Evolutionary conservation across 2,888 invertebrate genomes (phyloP).

Genomic region (Mesorhabditis sp.): DNA sequence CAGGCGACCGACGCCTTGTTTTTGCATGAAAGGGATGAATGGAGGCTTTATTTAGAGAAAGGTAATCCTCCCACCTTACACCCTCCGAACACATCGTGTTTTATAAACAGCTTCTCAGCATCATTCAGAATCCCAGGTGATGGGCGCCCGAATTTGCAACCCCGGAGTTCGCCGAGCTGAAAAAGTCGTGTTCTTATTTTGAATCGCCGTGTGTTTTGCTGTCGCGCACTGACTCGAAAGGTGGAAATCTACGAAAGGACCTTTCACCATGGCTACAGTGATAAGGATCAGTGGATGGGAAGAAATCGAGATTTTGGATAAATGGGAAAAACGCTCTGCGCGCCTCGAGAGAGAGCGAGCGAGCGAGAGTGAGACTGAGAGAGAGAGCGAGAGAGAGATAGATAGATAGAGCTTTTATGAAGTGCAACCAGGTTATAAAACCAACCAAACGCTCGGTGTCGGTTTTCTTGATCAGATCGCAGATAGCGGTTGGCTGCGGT

Average conservation of each 20-base stretch:
- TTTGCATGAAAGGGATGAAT: too few relatives aligned
- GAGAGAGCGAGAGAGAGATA: too few relatives aligned
- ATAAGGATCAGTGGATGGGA: too few relatives aligned
- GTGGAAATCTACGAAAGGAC: background rate
- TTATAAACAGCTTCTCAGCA: background rate
- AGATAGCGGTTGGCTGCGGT: background rate
- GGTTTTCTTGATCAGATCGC: slow-evolving; percentile 2
- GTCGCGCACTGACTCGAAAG: background rate
- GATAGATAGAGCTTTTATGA: too few relatives aligned
- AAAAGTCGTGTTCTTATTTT: background rate
- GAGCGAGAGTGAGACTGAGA: too few relatives aligned
- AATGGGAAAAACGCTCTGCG: too few relatives aligned
- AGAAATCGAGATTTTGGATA: too few relatives aligned
- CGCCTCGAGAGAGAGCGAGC: too few relatives aligned
- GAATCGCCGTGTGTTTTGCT: background rate
- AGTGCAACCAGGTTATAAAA: background rate
- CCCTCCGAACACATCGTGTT: background rate
- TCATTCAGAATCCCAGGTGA: background rate
- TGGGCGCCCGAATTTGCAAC: background rate
- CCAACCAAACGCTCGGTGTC: background rate
- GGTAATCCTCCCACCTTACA: background rate
- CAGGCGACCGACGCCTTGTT: too few relatives aligned
- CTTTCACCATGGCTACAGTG: too few relatives aligned
- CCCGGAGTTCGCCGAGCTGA: slow-evolving; percentile 2
- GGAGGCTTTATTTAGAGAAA: too few relatives aligned